Base-by-base conservation (phyloP, 2,888 invertebrate species). In the Yponomeuta malinellus region DNA sequence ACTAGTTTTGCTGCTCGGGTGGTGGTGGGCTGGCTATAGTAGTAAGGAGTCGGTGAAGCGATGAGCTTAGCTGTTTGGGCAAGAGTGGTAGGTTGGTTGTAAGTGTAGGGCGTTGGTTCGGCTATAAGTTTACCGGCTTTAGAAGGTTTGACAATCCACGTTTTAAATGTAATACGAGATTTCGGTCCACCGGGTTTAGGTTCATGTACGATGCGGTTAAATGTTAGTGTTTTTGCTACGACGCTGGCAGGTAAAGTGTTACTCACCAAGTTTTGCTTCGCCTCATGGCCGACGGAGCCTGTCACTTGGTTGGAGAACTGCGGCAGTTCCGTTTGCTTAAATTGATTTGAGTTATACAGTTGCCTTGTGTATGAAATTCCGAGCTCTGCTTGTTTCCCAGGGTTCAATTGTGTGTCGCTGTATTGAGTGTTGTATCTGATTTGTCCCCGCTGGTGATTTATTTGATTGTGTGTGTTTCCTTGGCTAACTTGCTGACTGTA, bases 181-280 rank as follows among this genome's bases (percentile, higher is more conserved):
- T 88, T 90, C 63, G 90, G 87, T 71, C 79, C 84, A 5, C 83
- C 81, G 68, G 81, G 77, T 70, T 87, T 87, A 2, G 85, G 80
- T 73, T 87, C 84, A 75, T 87, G 83, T 64, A 87, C 75, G 37
- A 86, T 75, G 77, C 83, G 84, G 75, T 86, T 88, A 73, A 85
- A 83, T n/a, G 87, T 85, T 75, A 87, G 73, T 68, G 88, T 85
- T 82, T 88, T 90, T 70, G 88, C 83, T 74, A 88, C 83, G n/a
- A 87, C 80, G 23, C 86, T 87, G 66, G 88, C 80, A 48, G 85
- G 81, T 72, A 70, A 48, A 67, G 81, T 73, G 69, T 79, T 80
- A 90, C 90, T 91, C 82, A 92, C 90, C 86, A 87, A 79, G 75
- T 89, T 90, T 77, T 87, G 83, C 78, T 87, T 88, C 1, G 83